phyloP scores from a whole-genome alignment of 2,797 vertebrate genomes.

The Sebastes goodei region DNA sequence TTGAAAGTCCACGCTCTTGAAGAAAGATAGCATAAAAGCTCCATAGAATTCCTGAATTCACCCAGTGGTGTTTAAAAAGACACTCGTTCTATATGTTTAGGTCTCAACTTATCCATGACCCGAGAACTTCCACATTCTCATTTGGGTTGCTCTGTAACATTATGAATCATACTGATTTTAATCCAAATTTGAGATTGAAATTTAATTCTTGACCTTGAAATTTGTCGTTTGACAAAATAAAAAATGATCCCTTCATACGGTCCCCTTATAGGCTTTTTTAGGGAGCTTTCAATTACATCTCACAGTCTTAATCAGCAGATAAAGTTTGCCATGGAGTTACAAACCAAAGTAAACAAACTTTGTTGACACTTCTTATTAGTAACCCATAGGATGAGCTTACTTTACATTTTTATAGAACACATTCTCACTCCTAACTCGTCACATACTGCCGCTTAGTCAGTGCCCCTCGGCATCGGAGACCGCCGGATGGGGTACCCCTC shows the following conservation, averaged over 20 bases:
- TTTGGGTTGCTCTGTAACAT: background rate
- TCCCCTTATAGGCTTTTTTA: too few relatives aligned
- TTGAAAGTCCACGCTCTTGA: background rate
- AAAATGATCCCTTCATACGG: too few relatives aligned
- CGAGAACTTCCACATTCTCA: background rate
- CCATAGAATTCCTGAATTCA: background rate
- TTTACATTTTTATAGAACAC: too few relatives aligned
- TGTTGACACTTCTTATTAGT: background rate
- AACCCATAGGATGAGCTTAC: background rate
- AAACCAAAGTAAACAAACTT: background rate
- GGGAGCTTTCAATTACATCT: background rate
- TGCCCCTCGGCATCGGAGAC: too few relatives aligned
- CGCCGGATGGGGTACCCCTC: rapidly evolving
- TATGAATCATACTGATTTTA: background rate
- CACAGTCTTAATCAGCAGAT: background rate
- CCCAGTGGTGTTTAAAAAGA: background rate
- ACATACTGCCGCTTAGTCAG: too few relatives aligned
- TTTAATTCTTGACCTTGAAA: background rate
- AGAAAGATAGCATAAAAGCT: background rate
- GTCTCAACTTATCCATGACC: background rate
- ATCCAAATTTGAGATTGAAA: background rate
- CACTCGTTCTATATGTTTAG: background rate
- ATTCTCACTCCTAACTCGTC: too few relatives aligned
- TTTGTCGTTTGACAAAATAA: background rate
- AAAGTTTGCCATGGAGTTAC: background rate